Base-by-base conservation (phyloP, 2,888 invertebrate species). In the Augochlorella aurata region DNA sequence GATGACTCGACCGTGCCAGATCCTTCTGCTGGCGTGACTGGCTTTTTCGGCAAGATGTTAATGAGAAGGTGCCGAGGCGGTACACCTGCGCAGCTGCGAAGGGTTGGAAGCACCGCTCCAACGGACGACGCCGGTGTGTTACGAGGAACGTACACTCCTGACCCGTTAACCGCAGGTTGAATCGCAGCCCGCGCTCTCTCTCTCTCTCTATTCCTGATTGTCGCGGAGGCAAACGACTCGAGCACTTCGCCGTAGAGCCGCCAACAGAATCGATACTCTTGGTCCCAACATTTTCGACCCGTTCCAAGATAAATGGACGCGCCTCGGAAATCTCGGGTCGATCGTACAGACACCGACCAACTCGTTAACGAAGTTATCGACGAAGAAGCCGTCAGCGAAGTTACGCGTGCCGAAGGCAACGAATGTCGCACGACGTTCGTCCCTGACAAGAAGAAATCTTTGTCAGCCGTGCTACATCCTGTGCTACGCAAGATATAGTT, bases 71-170 rank as follows among this genome's bases (percentile, higher is more conserved):
- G 85, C 83, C 81, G 82, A n/a, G n/a, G 75, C 80, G 81, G 87
- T 89, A 89, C 90, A 92, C 92, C 90, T 92, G 92, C 92, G 92
- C 92, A 92, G 90, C 83, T 91, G 90, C 90, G 85, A 83, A 77
- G 47, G 50, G 80, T 44, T 74, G 68, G 52, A 52, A 47, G 8
- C 10, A 18, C 14, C 49, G 45, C 81, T 74, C 76, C 38, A 18
- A 75, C 77, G 38, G 18, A 29, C 63, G 52, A 50, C 76, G 76
- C 61, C 74, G 63, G 18, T 63, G 38, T 58, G 65, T 18, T 65
- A 45, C 66, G 76, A 67, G 54, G 74, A 67, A 47, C 38, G n/a
- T 63, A 47, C 54, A 66, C 58, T 72, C n/a, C 14, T n/a, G n/a
- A 5, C 44, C 24, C 9, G 68, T 14, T 77, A n/a, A 21, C 49